Evolutionary conservation across 2,797 vertebrate species (phyloP).

Genomic region (Sebastes taczanowskii): DNA sequence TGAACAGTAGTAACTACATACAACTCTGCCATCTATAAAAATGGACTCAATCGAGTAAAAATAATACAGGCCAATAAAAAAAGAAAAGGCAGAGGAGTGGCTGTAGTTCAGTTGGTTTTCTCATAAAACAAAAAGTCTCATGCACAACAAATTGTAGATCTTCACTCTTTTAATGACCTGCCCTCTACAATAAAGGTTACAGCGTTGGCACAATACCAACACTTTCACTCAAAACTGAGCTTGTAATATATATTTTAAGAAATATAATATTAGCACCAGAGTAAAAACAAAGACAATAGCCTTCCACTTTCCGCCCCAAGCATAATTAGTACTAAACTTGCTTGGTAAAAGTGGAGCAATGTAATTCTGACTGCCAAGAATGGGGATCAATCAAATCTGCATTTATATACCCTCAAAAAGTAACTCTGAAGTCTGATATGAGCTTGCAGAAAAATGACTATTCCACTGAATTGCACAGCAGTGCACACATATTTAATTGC

Average conservation of each 20-base stretch:
- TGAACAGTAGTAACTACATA: background rate
- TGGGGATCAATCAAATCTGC: background rate
- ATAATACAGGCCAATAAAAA: slow-evolving; percentile 1
- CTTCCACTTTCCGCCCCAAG: background rate
- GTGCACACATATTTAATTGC: background rate
- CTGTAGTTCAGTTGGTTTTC: background rate
- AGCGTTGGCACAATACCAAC: background rate
- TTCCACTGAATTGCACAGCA: background rate
- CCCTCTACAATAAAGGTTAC: background rate
- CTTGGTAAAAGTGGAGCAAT: background rate
- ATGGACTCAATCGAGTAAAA: background rate
- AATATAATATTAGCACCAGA: background rate
- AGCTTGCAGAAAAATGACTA: background rate
- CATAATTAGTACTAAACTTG: background rate
- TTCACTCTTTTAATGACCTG: background rate
- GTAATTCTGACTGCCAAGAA: background rate
- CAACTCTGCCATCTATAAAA: background rate
- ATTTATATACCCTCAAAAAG: background rate
- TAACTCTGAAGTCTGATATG: background rate
- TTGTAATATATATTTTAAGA: background rate
- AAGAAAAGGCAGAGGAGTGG: background rate
- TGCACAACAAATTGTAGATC: background rate
- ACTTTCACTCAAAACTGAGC: background rate
- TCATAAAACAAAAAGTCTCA: background rate
- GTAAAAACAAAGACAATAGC: background rate